A percentile compares a stretch with the other conserved stretches of the same genome.
phyloP scores from a whole-genome alignment of 1,140 invertebrate species.

The Lasaia peninsularis region DNA sequence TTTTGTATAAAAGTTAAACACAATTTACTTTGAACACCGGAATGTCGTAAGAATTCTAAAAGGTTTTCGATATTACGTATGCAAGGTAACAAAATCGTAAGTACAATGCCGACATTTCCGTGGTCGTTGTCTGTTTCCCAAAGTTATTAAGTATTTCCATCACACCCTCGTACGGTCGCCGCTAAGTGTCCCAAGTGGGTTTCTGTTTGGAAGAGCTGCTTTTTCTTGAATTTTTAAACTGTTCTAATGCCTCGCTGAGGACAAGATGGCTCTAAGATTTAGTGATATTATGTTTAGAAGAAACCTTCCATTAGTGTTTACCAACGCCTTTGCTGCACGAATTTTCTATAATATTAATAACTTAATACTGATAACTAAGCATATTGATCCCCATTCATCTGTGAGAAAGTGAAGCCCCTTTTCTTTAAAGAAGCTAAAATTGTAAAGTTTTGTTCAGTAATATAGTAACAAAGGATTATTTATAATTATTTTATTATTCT shows the following conservation, averaged over 20 bases:
- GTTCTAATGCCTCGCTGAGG: constrained; percentile 1
- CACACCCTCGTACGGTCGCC: constrained; percentile 27
- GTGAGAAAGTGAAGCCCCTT: too few species aligned
- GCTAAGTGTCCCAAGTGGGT: constrained; percentile 36
- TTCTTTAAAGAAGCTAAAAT: too few species aligned
- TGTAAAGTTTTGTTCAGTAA: too few species aligned
- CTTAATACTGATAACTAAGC: too few species aligned
- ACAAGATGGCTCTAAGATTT: neutral
- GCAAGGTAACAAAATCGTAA: constrained; percentile 34
- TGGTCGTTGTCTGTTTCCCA: constrained; percentile 19
- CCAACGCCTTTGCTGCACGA: too few species aligned
- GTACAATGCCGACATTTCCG: constrained; percentile 12
- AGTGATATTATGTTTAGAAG: neutral
- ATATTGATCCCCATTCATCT: too few species aligned
- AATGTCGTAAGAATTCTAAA: constrained; percentile 25
- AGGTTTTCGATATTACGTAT: constrained; percentile 34
- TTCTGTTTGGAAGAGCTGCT: constrained; percentile 33
- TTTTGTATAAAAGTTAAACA: neutral
- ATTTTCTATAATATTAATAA: neutral
- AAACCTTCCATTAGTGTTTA: neutral
- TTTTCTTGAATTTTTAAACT: constrained; percentile 55
- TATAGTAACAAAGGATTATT: too few species aligned
- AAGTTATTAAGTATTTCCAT: constrained; percentile 38
- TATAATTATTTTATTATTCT: too few species aligned
- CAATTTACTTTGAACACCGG: neutral